Percentiles rank a stretch among this genome's conserved stretches.
phyloP scores from a whole-genome alignment of 2,797 vertebrate species.

The Pseudochirops cupreus region DNA sequence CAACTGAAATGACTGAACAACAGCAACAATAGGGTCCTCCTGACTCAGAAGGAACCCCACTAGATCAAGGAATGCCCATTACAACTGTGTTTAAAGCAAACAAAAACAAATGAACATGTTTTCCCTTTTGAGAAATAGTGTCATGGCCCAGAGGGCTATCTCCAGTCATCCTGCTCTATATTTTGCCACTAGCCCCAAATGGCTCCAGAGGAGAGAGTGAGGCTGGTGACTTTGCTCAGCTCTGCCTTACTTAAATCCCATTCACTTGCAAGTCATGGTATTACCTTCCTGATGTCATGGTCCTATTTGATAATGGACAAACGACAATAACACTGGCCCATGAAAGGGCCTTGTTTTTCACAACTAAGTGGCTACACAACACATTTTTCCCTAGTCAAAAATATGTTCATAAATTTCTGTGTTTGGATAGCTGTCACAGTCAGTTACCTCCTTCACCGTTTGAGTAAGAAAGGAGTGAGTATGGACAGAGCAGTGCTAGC shows the following conservation, averaged over 20 bases:
- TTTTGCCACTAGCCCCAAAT: too few relatives aligned
- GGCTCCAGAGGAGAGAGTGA: too few relatives aligned
- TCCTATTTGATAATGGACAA: too few relatives aligned
- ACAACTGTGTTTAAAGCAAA: background rate
- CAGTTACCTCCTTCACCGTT: slow-evolving; percentile 58
- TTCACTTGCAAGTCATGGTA: too few relatives aligned
- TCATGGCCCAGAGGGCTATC: background rate
- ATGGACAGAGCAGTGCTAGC: slow-evolving; percentile 50
- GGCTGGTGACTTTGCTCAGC: too few relatives aligned
- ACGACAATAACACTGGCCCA: too few relatives aligned
- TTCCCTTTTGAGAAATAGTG: background rate
- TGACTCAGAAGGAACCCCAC: background rate
- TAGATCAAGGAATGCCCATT: background rate
- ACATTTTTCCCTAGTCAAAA: background rate
- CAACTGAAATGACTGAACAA: background rate
- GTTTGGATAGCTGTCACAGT: slow-evolving; percentile 60
- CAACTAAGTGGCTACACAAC: background rate
- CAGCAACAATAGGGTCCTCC: background rate
- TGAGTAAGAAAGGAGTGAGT: slow-evolving; percentile 59
- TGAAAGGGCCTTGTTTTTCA: background rate
- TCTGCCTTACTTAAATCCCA: too few relatives aligned
- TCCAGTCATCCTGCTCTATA: too few relatives aligned
- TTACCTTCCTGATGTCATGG: too few relatives aligned
- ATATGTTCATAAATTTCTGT: slow-evolving; percentile 58
- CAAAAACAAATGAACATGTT: background rate